Conservation (phyloP, 2,797 vertebrate species). For the Tangara arthus region DNA sequence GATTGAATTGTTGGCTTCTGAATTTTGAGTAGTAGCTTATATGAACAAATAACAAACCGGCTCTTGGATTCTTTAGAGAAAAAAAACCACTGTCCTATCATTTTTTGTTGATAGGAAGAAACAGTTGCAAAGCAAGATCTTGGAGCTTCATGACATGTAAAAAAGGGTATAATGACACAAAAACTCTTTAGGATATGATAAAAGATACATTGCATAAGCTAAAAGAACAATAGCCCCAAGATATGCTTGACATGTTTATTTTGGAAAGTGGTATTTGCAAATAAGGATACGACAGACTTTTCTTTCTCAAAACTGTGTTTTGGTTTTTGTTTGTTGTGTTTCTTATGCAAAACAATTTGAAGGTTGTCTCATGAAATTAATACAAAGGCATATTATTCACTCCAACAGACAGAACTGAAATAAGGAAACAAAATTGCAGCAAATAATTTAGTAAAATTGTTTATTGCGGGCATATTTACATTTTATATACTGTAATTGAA, state of each 20-base stretch:
- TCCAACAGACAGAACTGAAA: neutral
- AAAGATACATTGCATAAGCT: neutral
- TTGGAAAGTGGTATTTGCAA: neutral
- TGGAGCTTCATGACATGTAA: neutral
- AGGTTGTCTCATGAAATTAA: neutral
- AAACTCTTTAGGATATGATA: neutral
- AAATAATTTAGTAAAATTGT: neutral
- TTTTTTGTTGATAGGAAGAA: neutral
- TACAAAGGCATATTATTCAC: neutral
- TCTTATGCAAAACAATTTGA: neutral
- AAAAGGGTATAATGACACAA: neutral
- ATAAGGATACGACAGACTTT: neutral
- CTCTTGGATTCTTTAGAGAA: neutral
- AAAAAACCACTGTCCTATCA: neutral
- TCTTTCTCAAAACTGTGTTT: neutral
- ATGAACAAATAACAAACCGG: neutral
- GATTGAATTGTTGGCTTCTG: neutral
- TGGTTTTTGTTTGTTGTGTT: neutral
- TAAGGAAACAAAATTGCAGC: neutral
- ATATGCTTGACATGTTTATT: neutral
- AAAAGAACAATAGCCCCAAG: neutral
- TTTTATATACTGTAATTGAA: neutral
- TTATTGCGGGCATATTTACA: neutral
- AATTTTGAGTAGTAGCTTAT: neutral
- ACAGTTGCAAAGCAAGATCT: neutral